A percentile compares a stretch with the other conserved stretches of the same genome.
phyloP scores from a whole-genome alignment of 2,113 vertebrate genomes.

The Pomatorhinus ruficollis region DNA sequence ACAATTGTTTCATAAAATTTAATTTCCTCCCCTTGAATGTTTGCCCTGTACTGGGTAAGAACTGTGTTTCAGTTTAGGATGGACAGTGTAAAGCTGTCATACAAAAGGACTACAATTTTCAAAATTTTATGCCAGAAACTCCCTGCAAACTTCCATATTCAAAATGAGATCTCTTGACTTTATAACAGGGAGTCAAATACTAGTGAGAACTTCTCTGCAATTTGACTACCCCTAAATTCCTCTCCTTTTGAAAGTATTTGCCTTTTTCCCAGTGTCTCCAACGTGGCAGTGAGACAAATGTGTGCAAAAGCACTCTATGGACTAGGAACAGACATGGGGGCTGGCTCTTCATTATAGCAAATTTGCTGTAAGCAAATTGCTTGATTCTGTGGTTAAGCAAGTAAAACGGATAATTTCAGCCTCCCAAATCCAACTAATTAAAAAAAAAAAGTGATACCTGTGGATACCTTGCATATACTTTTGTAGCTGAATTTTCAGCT shows the following conservation, averaged over 20 bases:
- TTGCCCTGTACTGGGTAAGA: neutral
- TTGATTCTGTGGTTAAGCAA: neutral
- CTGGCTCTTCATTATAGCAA: neutral
- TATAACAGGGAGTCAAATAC: neutral
- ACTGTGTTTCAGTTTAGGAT: neutral
- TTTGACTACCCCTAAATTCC: neutral
- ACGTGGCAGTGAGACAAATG: neutral
- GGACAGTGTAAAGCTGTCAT: neutral
- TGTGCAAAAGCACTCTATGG: neutral
- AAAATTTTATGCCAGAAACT: neutral
- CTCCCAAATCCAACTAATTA: neutral
- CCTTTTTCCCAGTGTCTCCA: neutral
- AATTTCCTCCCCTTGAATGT: neutral
- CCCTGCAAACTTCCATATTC: neutral
- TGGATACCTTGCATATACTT: neutral
- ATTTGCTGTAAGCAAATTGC: neutral
- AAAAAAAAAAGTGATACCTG: neutral
- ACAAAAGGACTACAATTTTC: neutral
- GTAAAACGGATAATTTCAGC: neutral
- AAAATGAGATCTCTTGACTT: neutral
- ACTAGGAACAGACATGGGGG: neutral
- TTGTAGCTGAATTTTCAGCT: neutral
- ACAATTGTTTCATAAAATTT: neutral
- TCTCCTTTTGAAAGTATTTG: neutral
- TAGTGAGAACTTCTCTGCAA: neutral